Conservation (phyloP, 1,140 invertebrate species). For the Cydia fagiglandana region DNA sequence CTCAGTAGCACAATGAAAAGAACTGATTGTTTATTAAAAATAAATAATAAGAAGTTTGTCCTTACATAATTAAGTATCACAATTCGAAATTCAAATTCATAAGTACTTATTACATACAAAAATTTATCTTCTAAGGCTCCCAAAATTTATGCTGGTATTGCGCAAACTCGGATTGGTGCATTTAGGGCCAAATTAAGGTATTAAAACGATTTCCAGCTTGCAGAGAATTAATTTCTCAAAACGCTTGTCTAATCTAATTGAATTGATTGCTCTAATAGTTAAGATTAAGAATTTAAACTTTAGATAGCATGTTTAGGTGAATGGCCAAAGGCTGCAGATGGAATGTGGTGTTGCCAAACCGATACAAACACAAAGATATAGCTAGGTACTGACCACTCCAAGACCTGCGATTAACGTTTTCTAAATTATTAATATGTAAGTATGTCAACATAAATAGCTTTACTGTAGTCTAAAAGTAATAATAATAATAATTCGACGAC, state of each 20-base stretch:
- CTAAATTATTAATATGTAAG: neutral
- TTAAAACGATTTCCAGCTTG: too few species aligned
- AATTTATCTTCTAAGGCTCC: too few species aligned
- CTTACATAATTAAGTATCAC: neutral
- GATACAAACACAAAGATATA: neutral
- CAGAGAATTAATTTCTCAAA: too few species aligned
- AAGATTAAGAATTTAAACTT: neutral
- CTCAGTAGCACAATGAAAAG: too few species aligned
- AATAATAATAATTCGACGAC: too few species aligned
- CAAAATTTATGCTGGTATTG: too few species aligned
- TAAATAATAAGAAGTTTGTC: neutral
- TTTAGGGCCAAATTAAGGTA: too few species aligned
- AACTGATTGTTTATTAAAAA: neutral
- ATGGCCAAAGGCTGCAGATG: neutral
- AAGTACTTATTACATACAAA: too few species aligned
- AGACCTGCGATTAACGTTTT: neutral
- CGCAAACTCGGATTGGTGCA: too few species aligned
- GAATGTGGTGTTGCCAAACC: slow-evolving; percentile 13
- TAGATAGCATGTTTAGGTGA: neutral
- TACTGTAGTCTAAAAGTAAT: neutral
- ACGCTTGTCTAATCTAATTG: too few species aligned
- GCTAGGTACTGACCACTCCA: neutral
- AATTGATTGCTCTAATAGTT: neutral
- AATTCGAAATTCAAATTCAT: neutral
- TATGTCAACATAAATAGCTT: neutral